These are phyloP conservation scores for Drosophila paramelanica DNA, from an alignment of 2,888 invertebrate genomes.

Conservation along the genomic window DNA sequence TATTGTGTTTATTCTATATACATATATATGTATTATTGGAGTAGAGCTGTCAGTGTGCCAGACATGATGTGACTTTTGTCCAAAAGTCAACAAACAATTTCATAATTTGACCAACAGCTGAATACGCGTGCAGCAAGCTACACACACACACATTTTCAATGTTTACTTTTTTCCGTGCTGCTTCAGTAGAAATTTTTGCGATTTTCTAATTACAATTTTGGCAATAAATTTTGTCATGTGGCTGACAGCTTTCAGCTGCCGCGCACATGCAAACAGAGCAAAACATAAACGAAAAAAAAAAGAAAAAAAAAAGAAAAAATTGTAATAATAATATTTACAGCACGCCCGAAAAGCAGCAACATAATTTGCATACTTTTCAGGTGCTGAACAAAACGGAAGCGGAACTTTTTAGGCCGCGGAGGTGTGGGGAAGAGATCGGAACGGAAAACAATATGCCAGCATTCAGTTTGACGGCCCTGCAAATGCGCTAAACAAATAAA, in stretches of 20 bases:
- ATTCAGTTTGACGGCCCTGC: conserved; percentile 18
- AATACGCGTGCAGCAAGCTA: conserved; percentile 10
- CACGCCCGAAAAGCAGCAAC: conserved; percentile 20
- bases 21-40: not conserved
- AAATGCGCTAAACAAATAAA: conserved; percentile 71
- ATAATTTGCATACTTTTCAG: conserved; percentile 51
- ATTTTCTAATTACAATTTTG: conserved; percentile 71
- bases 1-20: conserved; percentile 1
- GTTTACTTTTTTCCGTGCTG: conserved; percentile 2
- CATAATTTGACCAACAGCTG: conserved; percentile 43
- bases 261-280: conserved; percentile 10
- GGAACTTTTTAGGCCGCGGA: not conserved
- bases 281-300: conserved; percentile 3
- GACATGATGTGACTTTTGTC: conserved; percentile 53
- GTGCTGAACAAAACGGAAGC: conserved; percentile 8
- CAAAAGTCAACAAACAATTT: conserved; percentile 60
- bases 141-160: not conserved
- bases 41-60: conserved; percentile 31
- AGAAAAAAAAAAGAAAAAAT: not conserved
- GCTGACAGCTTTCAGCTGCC: conserved; percentile 57
- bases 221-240: conserved; percentile 54
- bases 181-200: conserved; percentile 16
- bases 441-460: conserved; percentile 42
- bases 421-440: not conserved
- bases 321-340: conserved; percentile 45